Percentiles rank a stretch among this genome's conserved stretches.
These are phyloP conservation scores for Porites divaricata DNA, from an alignment of 92 coral and sea anemone species.

Conservation along the genomic window DNA sequence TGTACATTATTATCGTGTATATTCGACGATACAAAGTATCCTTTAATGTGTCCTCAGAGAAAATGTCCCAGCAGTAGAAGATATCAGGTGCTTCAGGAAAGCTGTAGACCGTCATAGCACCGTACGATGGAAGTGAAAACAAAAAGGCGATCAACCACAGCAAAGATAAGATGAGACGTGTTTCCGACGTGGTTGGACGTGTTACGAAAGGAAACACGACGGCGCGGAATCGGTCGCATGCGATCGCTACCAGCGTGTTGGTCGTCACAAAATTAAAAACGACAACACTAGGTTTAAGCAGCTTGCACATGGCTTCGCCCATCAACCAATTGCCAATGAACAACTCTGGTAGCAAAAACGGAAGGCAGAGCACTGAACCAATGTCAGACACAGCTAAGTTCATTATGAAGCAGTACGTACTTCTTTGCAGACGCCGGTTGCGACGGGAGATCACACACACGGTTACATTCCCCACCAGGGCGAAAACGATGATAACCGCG, in stretches of 20 bases:
- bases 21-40: slow-evolving; percentile 46
- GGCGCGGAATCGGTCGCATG: slow-evolving; percentile 87
- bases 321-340: slow-evolving; percentile 65
- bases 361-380: slow-evolving; percentile 63
- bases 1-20: slow-evolving; percentile 71
- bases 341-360: slow-evolving; percentile 51
- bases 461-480: slow-evolving; percentile 70
- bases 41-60: slow-evolving; percentile 35
- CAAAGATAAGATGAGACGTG: slow-evolving; percentile 64
- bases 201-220: slow-evolving; percentile 78
- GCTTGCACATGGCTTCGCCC: slow-evolving; percentile 78
- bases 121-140: slow-evolving; percentile 76
- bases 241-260: slow-evolving; percentile 87
- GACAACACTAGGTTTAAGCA: slow-evolving; percentile 77
- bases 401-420: slow-evolving; percentile 75
- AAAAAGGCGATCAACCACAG: slow-evolving; percentile 80
- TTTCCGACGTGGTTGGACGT: slow-evolving; percentile 82
- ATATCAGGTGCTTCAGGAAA: slow-evolving; percentile 7
- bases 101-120: slow-evolving; percentile 52
- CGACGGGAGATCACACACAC: slow-evolving; percentile 69
- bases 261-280: slow-evolving; percentile 79
- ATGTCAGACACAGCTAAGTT: slow-evolving; percentile 85
- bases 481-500: slow-evolving; percentile 47
- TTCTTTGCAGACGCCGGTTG: slow-evolving; percentile 68
- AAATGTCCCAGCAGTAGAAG: slow-evolving; percentile 56